Conservation (phyloP, 2,113 vertebrate genomes). For the Dipodomys spectabilis region DNA sequence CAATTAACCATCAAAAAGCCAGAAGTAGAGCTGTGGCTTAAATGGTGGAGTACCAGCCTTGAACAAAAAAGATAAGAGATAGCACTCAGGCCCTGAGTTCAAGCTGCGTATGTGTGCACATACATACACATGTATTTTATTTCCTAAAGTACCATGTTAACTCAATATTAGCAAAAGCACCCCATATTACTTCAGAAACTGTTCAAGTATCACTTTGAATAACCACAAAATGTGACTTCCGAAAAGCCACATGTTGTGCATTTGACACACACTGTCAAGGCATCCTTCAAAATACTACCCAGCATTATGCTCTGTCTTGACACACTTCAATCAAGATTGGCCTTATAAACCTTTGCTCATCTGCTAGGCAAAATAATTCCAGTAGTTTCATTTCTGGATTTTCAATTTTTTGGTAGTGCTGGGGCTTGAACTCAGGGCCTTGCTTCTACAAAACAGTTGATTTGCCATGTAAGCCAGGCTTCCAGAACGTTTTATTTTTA, state of each 20-base stretch:
- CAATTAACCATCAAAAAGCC: too few species aligned
- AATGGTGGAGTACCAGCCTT: too few species aligned
- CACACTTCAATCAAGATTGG: background rate
- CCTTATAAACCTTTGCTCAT: background rate
- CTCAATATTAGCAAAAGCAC: background rate
- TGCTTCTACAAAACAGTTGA: too few species aligned
- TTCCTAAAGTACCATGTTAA: slow-evolving; percentile 12
- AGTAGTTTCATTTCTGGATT: background rate
- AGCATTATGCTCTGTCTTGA: background rate
- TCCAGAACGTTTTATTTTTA: too few species aligned
- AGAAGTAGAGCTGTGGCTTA: too few species aligned
- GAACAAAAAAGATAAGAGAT: too few species aligned
- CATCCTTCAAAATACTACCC: background rate
- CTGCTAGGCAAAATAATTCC: background rate
- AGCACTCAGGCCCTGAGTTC: too few species aligned
- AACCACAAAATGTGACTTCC: background rate
- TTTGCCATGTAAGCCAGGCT: too few species aligned
- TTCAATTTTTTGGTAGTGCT: too few species aligned
- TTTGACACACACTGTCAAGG: background rate
- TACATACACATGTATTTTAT: background rate
- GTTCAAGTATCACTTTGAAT: background rate
- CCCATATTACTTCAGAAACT: background rate
- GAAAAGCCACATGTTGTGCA: background rate
- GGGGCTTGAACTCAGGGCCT: too few species aligned
- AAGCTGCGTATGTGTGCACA: too few species aligned